These are phyloP conservation scores for Pseudolaguvia tuberculata DNA, from an alignment of 2,113 vertebrate genomes.

Conservation along the genomic window DNA sequence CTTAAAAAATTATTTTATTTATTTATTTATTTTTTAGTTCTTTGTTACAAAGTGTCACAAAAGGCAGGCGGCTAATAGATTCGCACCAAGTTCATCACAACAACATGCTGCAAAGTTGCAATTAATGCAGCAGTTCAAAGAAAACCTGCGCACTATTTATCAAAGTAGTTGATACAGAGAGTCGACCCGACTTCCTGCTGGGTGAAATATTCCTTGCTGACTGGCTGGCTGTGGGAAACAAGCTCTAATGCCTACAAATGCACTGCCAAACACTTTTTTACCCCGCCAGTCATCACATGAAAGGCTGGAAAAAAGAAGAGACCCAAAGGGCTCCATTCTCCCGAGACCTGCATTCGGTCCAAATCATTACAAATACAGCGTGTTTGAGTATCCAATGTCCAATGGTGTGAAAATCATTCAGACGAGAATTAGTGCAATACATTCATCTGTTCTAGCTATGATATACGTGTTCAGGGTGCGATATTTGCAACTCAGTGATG, in stretches of 20 bases:
- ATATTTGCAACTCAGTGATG: not conserved
- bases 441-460: slow-evolving; percentile 10
- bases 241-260: slow-evolving; percentile 43
- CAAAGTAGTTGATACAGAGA: slow-evolving; percentile 19
- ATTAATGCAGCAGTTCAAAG: slow-evolving; percentile 8
- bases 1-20: no score
- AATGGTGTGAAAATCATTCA: slow-evolving; percentile 9
- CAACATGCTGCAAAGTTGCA: not conserved
- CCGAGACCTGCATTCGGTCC: slow-evolving; percentile 16
- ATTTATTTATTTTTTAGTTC: no score
- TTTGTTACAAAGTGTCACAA: no score
- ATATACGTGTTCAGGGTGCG: not conserved
- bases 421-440: not conserved
- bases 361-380: slow-evolving; percentile 35
- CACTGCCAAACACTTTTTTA: slow-evolving; percentile 44
- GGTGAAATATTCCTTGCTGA: slow-evolving; percentile 38
- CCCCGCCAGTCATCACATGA: slow-evolving; percentile 43
- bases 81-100: not conserved
- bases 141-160: slow-evolving; percentile 10
- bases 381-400: no score
- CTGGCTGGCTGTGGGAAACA: slow-evolving; percentile 35
- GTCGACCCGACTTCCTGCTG: slow-evolving; percentile 24
- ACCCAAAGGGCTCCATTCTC: slow-evolving; percentile 18
- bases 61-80: no score
- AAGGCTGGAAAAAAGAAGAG: slow-evolving; percentile 28